phyloP scores from a whole-genome alignment of 2,888 invertebrate species.

The Pollenia angustigena region DNA sequence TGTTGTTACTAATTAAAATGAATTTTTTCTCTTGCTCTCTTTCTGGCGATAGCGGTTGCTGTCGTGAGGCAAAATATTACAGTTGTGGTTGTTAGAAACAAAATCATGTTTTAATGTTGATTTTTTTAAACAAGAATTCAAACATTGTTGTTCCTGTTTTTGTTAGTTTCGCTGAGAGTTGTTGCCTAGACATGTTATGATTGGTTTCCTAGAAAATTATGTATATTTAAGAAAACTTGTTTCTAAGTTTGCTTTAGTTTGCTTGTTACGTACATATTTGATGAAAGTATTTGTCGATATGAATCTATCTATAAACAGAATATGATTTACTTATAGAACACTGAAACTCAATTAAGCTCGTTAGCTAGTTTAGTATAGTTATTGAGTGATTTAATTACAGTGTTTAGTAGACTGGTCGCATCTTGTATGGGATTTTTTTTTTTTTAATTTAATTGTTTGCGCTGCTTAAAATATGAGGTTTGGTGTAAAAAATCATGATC shows the following conservation, averaged over 20 bases:
- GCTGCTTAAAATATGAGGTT: no score
- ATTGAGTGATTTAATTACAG: slow-evolving; percentile 59
- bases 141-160: slow-evolving; percentile 39
- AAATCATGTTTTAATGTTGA: slow-evolving; percentile 10
- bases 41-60: slow-evolving; percentile 21
- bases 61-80: slow-evolving; percentile 56
- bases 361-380: slow-evolving; percentile 69
- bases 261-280: neutral
- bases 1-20: slow-evolving; percentile 71
- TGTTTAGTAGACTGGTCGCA: no score
- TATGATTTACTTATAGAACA: slow-evolving; percentile 46
- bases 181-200: slow-evolving; percentile 63
- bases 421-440: no score
- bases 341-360: slow-evolving; percentile 72
- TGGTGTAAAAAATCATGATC: no score
- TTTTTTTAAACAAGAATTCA: slow-evolving; percentile 29
- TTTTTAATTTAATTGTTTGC: no score
- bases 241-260: slow-evolving; percentile 14
- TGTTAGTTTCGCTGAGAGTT: slow-evolving; percentile 18
- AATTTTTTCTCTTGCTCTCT: slow-evolving; percentile 21
- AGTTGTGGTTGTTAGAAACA: slow-evolving; percentile 61
- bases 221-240: slow-evolving; percentile 2
- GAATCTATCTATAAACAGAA: slow-evolving; percentile 8
- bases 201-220: slow-evolving; percentile 33
- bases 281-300: neutral